phyloP scores from a whole-genome alignment of 2,888 invertebrate genomes.

The Orthosia incerta region DNA sequence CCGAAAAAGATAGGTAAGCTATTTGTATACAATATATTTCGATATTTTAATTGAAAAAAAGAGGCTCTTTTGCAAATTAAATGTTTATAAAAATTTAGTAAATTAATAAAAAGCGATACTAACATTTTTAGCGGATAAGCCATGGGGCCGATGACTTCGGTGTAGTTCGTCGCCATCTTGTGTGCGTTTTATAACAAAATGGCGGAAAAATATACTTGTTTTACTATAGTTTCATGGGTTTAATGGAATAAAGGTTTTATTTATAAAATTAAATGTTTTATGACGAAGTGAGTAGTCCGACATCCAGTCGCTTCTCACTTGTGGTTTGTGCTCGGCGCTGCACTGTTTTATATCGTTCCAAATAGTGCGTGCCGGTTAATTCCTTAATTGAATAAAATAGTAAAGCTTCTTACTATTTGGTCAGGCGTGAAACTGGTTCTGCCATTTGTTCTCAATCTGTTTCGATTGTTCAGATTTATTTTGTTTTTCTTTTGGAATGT shows the following conservation, averaged over 20 bases:
- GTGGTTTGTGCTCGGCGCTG: slow-evolving; percentile 68
- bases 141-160: slow-evolving; percentile 84
- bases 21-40: slow-evolving; percentile 17
- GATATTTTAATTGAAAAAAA: slow-evolving; percentile 32
- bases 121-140: slow-evolving; percentile 87
- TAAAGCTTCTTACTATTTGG: slow-evolving; percentile 88
- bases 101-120: slow-evolving; percentile 70
- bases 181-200: slow-evolving; percentile 76
- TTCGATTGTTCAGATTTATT: slow-evolving; percentile 69
- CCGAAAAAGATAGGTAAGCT: neutral
- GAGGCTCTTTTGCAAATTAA: slow-evolving; percentile 34
- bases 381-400: slow-evolving; percentile 90
- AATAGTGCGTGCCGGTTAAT: slow-evolving; percentile 89
- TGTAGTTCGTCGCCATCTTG: slow-evolving; percentile 87
- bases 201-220: slow-evolving; percentile 67
- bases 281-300: slow-evolving; percentile 91
- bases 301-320: slow-evolving; percentile 90
- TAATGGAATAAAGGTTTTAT: slow-evolving; percentile 65
- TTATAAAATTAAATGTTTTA: slow-evolving; percentile 54
- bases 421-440: slow-evolving; percentile 83
- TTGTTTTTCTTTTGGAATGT: slow-evolving; percentile 6
- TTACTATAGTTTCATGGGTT: slow-evolving; percentile 75
- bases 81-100: slow-evolving; percentile 34
- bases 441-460: slow-evolving; percentile 85
- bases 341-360: slow-evolving; percentile 84